phyloP scores from a whole-genome alignment of 2,797 vertebrate species.

The Micropoecilia bifurca region DNA sequence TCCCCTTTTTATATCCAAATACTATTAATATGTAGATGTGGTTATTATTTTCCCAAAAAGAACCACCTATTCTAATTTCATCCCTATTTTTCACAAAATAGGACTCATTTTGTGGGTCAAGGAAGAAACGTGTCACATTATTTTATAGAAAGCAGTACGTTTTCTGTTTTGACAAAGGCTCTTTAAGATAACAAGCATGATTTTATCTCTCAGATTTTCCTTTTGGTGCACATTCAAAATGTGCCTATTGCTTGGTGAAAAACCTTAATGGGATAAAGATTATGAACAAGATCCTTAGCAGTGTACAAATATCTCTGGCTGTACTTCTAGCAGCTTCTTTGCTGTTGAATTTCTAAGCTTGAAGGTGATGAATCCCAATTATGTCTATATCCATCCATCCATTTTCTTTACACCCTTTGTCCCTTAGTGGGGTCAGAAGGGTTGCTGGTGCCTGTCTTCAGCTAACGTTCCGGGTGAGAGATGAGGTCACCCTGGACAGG shows the following conservation, averaged over 20 bases:
- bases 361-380: neutral
- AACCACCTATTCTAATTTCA: neutral
- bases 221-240: neutral
- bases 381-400: neutral
- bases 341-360: neutral
- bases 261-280: neutral
- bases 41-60: neutral
- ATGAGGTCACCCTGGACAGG: no score
- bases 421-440: no score
- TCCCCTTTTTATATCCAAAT: neutral
- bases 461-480: no score
- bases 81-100: neutral
- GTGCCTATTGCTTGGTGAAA: neutral
- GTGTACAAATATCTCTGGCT: no score
- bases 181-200: neutral
- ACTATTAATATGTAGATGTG: neutral
- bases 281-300: neutral
- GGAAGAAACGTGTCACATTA: neutral
- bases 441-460: no score
- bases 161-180: neutral
- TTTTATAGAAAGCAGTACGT: neutral
- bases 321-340: neutral
- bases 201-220: neutral
- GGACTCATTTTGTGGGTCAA: neutral
- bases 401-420: no score